phyloP scores from a whole-genome alignment of 2,797 vertebrate genomes.

The Lithobates pipiens region DNA sequence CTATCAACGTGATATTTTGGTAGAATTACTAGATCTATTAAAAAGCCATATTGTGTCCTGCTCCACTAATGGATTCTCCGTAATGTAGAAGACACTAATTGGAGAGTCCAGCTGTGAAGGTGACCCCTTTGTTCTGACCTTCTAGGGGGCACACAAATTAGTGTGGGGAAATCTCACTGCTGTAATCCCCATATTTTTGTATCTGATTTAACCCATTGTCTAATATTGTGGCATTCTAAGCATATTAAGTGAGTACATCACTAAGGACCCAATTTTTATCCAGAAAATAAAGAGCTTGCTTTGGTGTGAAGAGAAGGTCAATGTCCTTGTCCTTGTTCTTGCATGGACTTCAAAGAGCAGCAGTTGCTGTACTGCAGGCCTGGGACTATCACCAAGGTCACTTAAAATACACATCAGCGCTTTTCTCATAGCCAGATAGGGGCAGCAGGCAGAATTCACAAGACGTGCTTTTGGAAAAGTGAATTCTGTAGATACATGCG shows the following conservation, averaged over 20 bases:
- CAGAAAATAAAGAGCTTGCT: too few relatives aligned
- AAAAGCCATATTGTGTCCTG: background rate
- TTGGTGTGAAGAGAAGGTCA: background rate
- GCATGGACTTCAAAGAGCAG: background rate
- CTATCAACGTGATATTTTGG: background rate
- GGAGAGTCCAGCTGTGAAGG: background rate
- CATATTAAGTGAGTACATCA: background rate
- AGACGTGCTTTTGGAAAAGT: background rate
- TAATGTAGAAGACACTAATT: too few relatives aligned
- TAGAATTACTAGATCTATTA: background rate
- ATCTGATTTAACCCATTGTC: background rate
- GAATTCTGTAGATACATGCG: background rate
- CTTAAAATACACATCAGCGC: background rate
- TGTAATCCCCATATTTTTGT: background rate
- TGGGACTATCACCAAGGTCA: background rate
- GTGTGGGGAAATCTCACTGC: background rate
- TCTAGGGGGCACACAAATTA: background rate
- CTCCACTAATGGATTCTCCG: background rate
- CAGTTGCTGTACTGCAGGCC: background rate
- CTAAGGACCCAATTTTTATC: too few relatives aligned
- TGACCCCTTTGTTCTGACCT: too few relatives aligned
- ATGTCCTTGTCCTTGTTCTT: background rate
- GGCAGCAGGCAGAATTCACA: too few relatives aligned
- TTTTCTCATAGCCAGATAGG: conserved; percentile 5
- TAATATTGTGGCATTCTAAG: background rate